Evolutionary conservation across 2,888 invertebrate genomes (phyloP), one percentile per base, ranked within the genome.

Genomic region (Bibio marci): DNA sequence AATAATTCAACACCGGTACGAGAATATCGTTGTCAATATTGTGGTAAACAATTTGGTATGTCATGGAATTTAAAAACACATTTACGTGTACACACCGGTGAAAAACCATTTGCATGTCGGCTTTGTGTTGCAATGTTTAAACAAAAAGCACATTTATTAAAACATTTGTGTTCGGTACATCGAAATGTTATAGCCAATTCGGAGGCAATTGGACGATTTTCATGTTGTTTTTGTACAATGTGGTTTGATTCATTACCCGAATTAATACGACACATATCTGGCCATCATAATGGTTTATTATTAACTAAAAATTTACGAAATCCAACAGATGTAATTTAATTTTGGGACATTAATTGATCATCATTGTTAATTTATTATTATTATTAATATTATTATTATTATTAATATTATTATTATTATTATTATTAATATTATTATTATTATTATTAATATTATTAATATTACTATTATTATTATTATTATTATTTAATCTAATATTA

Each of bases 1-100:
- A 22, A 22, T 22, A 22, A 22, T 22, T 30, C 37, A 26, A 39
- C 36, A n/a, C 78, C 80, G 37, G 80, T 83, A 33, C 71, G 86
- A 41, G 86, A 86, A 58, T 87, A 87, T 58, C 76, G 85, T 43
- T 87, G 86, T 57, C 82, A 81, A 56, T 86, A 86, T 58, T 86
- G 86, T 58, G 85, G 85, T 41, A 87, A 87, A 62, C 86, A 86
- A 60, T 87, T 87, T 52, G 86, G 86, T 43, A 86, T 86, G 86
- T 85, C 85, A 42, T 87, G 86, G 86, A 87, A 87, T 67, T 69
- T 87, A 53, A 87, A 87, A 60, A 87, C 86, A 44, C 86, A 86
- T 62, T 67, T 86, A 41, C 70, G 86, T 54, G 86, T 87, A 17
- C 86, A 86, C 54, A 87, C 86, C 1, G 86, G 86, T 42, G 86